Evolutionary conservation across 2,888 invertebrate species (phyloP).

Genomic region (Eulithis testata): DNA sequence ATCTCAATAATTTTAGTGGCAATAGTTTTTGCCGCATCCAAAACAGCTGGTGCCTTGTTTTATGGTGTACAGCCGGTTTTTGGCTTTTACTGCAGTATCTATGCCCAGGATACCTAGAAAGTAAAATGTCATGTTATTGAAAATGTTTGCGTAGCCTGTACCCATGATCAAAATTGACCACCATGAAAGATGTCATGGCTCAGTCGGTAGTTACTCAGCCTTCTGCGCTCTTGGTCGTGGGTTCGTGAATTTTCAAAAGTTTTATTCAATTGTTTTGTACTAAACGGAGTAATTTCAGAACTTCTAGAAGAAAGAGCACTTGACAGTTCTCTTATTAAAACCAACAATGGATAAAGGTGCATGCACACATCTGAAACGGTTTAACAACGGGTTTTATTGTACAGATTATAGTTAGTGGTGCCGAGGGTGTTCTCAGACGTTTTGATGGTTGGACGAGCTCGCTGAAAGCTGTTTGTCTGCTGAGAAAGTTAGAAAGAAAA

Average conservation of each 20-base stretch:
- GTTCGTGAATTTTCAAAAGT: too few species aligned
- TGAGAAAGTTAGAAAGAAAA: neutral
- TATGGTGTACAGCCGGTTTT: conserved; percentile 55
- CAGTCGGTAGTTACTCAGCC: too few species aligned
- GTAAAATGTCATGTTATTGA: neutral
- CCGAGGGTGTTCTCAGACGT: conserved; percentile 21
- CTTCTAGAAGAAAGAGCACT: too few species aligned
- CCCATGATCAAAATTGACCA: too few species aligned
- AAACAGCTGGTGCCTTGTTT: conserved; percentile 69
- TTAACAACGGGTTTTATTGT: conserved; percentile 16
- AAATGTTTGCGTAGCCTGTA: neutral
- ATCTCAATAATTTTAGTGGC: conserved; percentile 41
- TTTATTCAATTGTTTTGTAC: too few species aligned
- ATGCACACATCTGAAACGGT: conserved; percentile 6
- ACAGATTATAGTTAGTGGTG: conserved; percentile 10
- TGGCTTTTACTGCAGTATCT: conserved; percentile 36
- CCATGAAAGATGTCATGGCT: neutral
- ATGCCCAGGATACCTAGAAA: conserved; percentile 22
- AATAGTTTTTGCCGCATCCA: conserved; percentile 71
- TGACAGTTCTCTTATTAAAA: neutral
- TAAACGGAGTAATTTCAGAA: too few species aligned
- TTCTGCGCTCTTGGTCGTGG: too few species aligned
- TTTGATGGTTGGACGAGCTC: conserved; percentile 6
- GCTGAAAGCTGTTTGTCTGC: conserved; percentile 8
- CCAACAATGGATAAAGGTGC: conserved; percentile 16